Conservation (phyloP, 2,797 vertebrate species). For the Furcifer pardalis region DNA sequence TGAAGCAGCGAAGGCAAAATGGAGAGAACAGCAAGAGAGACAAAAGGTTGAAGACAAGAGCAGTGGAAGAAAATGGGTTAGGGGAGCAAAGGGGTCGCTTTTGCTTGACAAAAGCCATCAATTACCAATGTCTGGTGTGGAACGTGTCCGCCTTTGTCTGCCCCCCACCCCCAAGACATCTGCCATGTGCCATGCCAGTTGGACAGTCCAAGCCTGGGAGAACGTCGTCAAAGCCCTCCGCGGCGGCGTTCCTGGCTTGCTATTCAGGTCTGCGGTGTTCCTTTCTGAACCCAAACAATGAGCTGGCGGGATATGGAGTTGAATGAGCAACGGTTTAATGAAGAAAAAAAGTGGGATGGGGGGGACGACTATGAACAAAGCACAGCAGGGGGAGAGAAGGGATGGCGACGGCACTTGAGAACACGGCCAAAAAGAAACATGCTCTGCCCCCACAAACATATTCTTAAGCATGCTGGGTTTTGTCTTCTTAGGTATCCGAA, state of each 20-base stretch:
- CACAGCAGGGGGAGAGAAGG: constrained; percentile 32
- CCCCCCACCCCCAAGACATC: constrained; percentile 81
- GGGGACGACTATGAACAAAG: constrained; percentile 61
- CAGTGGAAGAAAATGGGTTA: neutral
- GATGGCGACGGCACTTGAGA: constrained; percentile 44
- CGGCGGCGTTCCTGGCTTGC: constrained; percentile 54
- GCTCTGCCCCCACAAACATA: constrained; percentile 66
- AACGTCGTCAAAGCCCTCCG: constrained; percentile 67
- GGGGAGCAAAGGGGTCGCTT: constrained; percentile 6
- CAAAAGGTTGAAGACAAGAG: constrained; percentile 44
- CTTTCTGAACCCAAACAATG: constrained; percentile 81
- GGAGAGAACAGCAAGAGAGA: neutral
- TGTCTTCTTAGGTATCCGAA: constrained; percentile 67
- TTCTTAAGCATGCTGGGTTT: constrained; percentile 73
- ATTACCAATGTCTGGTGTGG: constrained; percentile 71
- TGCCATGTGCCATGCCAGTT: constrained; percentile 85
- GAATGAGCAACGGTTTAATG: constrained; percentile 54
- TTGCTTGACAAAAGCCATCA: constrained; percentile 72
- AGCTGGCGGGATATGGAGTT: constrained; percentile 70
- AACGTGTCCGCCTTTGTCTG: constrained; percentile 82
- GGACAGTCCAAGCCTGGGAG: constrained; percentile 69
- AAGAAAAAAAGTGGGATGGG: constrained; percentile 41
- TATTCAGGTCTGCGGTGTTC: constrained; percentile 69
- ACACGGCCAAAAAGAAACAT: constrained; percentile 67
- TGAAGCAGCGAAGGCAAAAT: neutral